phyloP scores from a whole-genome alignment of 2,113 vertebrate species.

The Pedionomus torquatus region DNA sequence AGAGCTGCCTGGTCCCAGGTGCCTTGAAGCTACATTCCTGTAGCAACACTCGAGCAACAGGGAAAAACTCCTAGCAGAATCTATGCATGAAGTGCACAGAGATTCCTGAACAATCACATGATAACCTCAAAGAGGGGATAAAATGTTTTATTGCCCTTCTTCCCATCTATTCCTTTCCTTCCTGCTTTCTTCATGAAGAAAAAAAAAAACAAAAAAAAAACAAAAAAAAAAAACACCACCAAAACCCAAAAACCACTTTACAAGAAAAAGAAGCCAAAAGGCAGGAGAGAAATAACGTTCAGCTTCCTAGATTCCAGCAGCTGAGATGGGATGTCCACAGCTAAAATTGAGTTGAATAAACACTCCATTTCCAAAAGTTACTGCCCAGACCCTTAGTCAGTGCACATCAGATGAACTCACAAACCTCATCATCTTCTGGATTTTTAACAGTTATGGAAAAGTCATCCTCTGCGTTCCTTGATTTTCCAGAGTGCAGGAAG shows the following conservation, averaged over 20 bases:
- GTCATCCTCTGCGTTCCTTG: not conserved
- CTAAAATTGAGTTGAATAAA: not conserved
- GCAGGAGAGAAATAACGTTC: not conserved
- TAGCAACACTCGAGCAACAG: not conserved
- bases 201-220: not conserved
- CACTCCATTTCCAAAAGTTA: not conserved
- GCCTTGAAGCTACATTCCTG: not conserved
- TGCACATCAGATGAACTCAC: not conserved
- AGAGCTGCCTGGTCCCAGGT: slow-evolving; percentile 15
- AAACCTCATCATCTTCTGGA: not conserved
- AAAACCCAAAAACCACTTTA: not conserved
- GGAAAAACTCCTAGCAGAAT: not conserved
- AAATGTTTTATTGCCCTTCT: not conserved
- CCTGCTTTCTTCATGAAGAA: not conserved
- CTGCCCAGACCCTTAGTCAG: not conserved
- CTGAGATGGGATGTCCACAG: slow-evolving; percentile 11
- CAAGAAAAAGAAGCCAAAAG: not conserved
- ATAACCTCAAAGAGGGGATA: not conserved
- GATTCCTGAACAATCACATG: not conserved
- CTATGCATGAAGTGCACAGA: not conserved
- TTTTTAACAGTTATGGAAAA: not conserved
- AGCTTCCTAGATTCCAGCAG: not conserved
- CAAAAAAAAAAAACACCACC: not conserved
- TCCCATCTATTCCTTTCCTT: not conserved
- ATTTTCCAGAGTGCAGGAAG: not conserved